Base-by-base conservation (phyloP, 1,140 invertebrate genomes). In the Procambarus clarkii region DNA sequence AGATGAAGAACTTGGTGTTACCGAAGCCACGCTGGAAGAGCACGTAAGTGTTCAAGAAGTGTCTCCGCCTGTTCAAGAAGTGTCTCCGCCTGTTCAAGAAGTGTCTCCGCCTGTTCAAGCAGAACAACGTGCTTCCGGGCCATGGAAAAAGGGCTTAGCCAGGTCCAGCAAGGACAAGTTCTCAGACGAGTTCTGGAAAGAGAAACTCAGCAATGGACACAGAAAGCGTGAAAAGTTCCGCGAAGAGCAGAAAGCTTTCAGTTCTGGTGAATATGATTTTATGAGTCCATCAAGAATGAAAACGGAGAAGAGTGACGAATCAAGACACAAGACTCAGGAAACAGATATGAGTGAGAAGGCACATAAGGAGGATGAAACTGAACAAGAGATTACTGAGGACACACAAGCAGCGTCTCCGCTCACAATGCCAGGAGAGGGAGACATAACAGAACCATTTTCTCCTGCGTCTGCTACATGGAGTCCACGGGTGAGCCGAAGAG, bases 401-500 rank as follows among this genome's bases (percentile, higher is more conserved):
- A 74, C 24, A 44, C 4, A 74, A 34, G 4, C 5, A 34, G 69
- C 5, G 4, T 34, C 69, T 7, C n/a, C 69, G 34, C 8, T n/a
- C 1, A 3, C 11, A 8, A 34, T 82, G 18, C 34, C 58, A 48
- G 78, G n/a, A 69, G 44, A 18, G 44, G 54, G 64, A n/a, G 76
- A 71, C 4, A 45, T 18, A 48, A 71, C 34, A 46, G 50, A 15
- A 46, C 15, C 85, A 54, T 21, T 45, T 21, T 18, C 54, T 9
- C 48, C 48, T 8, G 21, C 74, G 1, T 48, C 48, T 9, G 54
- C 74, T 34, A 58, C 24, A 1, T 86, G 85, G 85, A 86, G 85
- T 45, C 85, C 85, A 21, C 74, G 74, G 2, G 76, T 86, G 21
- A 74, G 74, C 50, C 54, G 78, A 76, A 88, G 60, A 24, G 87